Evolutionary conservation across 2,888 invertebrate genomes (phyloP).

Genomic region (Iphiclides podalirius): DNA sequence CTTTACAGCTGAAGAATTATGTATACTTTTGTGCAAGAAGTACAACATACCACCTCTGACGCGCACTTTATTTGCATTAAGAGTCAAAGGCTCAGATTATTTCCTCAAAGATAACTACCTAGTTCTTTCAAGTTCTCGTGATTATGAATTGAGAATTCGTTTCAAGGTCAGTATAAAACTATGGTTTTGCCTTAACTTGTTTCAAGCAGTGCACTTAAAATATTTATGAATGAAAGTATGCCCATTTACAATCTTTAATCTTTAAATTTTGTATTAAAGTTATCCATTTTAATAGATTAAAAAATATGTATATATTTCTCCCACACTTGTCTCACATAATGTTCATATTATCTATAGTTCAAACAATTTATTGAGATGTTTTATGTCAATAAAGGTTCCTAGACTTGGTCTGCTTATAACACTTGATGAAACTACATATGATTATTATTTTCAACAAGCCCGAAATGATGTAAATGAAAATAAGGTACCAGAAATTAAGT

Average conservation of each 20-base stretch:
- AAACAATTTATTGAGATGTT: too few species aligned
- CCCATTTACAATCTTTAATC: too few species aligned
- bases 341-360: too few species aligned
- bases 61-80: conserved; percentile 88
- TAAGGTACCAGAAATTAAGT: conserved; percentile 88
- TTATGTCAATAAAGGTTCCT: conserved; percentile 73
- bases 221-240: too few species aligned
- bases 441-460: conserved; percentile 93
- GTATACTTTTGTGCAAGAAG: conserved; percentile 84
- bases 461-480: conserved; percentile 89
- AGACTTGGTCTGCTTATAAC: conserved; percentile 81
- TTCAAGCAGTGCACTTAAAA: not conserved
- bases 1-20: conserved; percentile 84
- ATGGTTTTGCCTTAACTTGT: not conserved
- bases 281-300: too few species aligned
- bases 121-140: conserved; percentile 68
- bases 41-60: conserved; percentile 88
- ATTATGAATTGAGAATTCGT: conserved; percentile 88
- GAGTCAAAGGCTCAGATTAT: conserved; percentile 81
- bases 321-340: too few species aligned
- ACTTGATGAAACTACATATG: conserved; percentile 87
- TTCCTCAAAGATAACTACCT: conserved; percentile 84
- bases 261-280: too few species aligned
- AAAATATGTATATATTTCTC: too few species aligned
- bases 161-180: conserved; percentile 81